Base-by-base conservation (phyloP, 2,797 vertebrate species). In the Threskiornis aethiopicus region DNA sequence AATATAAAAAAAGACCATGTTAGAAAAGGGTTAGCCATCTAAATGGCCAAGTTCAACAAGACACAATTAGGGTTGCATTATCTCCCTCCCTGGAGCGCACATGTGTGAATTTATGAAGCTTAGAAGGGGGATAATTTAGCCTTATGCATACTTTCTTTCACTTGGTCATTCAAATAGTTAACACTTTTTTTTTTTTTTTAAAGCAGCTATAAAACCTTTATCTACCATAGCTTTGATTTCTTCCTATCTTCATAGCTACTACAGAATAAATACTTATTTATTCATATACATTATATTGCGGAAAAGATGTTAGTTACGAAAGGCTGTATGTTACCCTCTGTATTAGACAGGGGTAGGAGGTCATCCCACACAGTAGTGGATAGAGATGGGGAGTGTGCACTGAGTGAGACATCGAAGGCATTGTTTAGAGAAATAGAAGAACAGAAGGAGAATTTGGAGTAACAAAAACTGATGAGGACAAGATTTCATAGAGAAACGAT, bases 21-120 rank as follows among this genome's bases (percentile, higher is more conserved):
- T 95, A 93, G 81, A 81, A 96, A 92, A 91, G 65, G 49, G 83
- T 24, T 95, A 93, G 85, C 89, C 88, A 39, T 87, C 78, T 77
- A 93, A 76, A 86, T 58, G 83, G 41, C 91, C 93, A 52, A 65
- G 88, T 89, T 92, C 95, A 92, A 89, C 76, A n/a, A 82, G 29
- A 84, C 6, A 93, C 46, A 75, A 78, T 88, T 93, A 83, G 80
- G 89, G 75, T 61, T 83, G 19, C 20, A 9, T 70, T 35, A 75
- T 90, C 87, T 94, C 71, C 51, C 29, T 92, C 58, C 41, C 64
- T 20, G 72, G 75, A 95, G 54, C 11, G 3, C 70, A 82, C 18
- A 10, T 8, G 15, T 7, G 26, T 92, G 64, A 77, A 89, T 89
- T 91, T 39, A 37, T n/a, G 90, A 80, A 78, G 25, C 79, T 62